A percentile compares a stretch with the other conserved stretches of the same genome.
Conservation (phyloP, 2,113 vertebrate genomes). For the Laticauda colubrina region DNA sequence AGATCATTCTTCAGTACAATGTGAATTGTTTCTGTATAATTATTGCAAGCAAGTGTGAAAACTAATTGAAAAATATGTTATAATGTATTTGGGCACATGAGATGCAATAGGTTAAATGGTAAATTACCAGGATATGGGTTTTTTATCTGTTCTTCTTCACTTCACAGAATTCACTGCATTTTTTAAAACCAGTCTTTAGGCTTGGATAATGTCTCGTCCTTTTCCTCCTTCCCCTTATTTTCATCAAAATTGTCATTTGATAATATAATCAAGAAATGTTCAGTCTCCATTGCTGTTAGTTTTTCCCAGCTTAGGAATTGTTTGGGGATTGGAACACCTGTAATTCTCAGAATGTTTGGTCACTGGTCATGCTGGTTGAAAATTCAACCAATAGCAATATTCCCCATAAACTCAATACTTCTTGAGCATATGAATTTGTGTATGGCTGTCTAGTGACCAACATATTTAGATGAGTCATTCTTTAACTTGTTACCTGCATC, state of each 20-base stretch:
- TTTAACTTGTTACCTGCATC: background rate
- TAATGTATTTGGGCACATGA: slow-evolving; percentile 68
- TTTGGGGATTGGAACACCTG: background rate
- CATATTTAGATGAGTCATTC: background rate
- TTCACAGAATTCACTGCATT: background rate
- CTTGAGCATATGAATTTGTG: background rate
- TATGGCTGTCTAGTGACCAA: background rate
- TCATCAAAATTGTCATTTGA: background rate
- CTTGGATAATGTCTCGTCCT: background rate
- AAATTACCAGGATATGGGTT: slow-evolving; percentile 37
- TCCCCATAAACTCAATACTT: background rate
- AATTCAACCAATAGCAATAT: background rate
- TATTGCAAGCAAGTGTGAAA: slow-evolving; percentile 73
- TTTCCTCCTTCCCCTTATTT: background rate
- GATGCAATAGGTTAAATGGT: slow-evolving; percentile 66
- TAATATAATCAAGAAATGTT: background rate
- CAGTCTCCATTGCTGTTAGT: background rate
- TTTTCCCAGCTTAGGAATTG: background rate
- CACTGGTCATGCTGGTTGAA: background rate
- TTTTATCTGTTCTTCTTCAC: slow-evolving; percentile 24
- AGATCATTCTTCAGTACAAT: slow-evolving; percentile 69
- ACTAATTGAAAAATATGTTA: slow-evolving; percentile 71
- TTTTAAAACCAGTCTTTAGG: background rate
- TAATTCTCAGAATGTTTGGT: background rate
- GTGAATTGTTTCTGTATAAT: slow-evolving; percentile 78